Evolutionary conservation across 2,113 vertebrate genomes (phyloP).

Genomic region (Lophotis ruficrista): DNA sequence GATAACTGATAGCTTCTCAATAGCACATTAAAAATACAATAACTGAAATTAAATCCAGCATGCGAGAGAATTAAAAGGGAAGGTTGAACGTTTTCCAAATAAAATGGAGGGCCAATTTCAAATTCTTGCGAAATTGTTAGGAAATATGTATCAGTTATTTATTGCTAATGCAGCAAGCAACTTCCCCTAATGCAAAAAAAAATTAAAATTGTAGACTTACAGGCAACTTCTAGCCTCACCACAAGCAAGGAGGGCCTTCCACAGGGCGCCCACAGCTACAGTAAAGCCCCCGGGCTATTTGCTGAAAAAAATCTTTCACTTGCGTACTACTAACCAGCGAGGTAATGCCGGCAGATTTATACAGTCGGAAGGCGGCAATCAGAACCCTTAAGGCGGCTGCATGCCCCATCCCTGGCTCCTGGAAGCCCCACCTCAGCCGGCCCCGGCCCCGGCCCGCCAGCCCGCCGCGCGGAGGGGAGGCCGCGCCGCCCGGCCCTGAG

Average conservation of each 20-base stretch:
- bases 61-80: not conserved
- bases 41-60: not conserved
- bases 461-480: too few species aligned
- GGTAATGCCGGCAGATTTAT: rapidly evolving
- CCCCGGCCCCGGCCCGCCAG: not conserved
- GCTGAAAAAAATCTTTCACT: not conserved
- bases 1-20: not conserved
- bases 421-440: too few species aligned
- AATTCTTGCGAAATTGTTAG: not conserved
- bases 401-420: too few species aligned
- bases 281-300: rapidly evolving
- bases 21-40: not conserved
- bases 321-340: not conserved
- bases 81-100: not conserved
- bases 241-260: too few species aligned
- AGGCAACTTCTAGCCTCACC: not conserved
- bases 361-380: rapidly evolving
- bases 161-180: not conserved
- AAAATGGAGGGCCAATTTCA: not conserved
- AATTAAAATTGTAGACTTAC: not conserved
- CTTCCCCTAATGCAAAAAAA: not conserved
- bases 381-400: rapidly evolving
- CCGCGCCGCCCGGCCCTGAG: not conserved
- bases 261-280: too few species aligned
- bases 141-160: not conserved